A percentile compares a stretch with the other conserved stretches of the same genome.
Evolutionary conservation across 2,888 invertebrate genomes (phyloP).

Genomic region (Folsomia manolachei): DNA sequence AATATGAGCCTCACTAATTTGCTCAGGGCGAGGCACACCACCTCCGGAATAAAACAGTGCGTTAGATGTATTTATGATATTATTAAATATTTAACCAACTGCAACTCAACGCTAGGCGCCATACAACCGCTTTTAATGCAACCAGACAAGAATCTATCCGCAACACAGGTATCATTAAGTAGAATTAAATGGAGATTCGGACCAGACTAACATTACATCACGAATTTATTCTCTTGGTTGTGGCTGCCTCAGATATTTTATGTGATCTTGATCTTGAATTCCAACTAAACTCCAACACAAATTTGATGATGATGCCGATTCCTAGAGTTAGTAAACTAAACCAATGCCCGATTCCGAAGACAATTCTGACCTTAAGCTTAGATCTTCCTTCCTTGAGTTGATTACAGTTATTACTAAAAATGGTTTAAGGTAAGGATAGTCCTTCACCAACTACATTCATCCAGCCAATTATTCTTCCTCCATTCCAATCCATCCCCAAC

Average conservation of each 20-base stretch:
- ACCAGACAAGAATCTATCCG: conserved; percentile 28
- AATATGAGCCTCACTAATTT: conserved; percentile 19
- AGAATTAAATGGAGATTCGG: conserved; percentile 36
- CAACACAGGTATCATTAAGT: conserved; percentile 36
- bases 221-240: not conserved
- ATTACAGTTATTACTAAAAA: not conserved
- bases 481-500: too few species aligned
- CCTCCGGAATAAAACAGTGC: not conserved
- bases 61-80: not conserved
- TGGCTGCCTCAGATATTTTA: too few species aligned
- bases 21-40: conserved; percentile 17
- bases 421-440: not conserved
- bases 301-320: not conserved
- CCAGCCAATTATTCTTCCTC: not conserved
- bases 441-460: too few species aligned
- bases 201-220: conserved; percentile 10
- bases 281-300: not conserved
- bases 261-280: not conserved
- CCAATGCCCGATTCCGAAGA: not conserved
- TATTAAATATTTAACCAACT: not conserved
- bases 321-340: too few species aligned
- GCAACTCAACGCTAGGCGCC: conserved; percentile 16
- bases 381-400: not conserved
- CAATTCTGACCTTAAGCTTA: not conserved
- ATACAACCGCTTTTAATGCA: conserved; percentile 9